These are phyloP conservation scores for Leptonema lineaticorne DNA, from an alignment of 1,140 invertebrate genomes.

Conservation along the genomic window DNA sequence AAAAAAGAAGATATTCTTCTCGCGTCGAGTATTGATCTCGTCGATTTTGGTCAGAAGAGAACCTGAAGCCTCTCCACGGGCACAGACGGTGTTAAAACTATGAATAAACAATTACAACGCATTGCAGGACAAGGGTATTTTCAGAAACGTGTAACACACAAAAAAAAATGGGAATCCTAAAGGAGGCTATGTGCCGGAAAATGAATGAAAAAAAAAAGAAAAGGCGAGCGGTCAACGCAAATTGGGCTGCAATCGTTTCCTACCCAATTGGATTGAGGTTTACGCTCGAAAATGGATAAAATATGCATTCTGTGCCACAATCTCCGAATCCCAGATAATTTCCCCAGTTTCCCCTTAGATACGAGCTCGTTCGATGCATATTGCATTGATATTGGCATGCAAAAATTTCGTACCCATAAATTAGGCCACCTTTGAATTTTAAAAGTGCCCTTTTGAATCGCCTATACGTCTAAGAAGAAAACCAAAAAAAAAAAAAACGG, in stretches of 20 bases:
- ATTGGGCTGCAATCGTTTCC: constrained; percentile 16
- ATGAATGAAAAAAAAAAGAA: background rate
- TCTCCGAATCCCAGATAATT: constrained; percentile 9
- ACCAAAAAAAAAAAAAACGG: too few relatives aligned
- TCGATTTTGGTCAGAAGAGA: background rate
- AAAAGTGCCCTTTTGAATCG: too few relatives aligned
- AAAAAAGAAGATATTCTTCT: too few relatives aligned
- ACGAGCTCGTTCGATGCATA: constrained; percentile 14
- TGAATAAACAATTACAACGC: constrained; percentile 22
- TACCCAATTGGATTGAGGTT: constrained; percentile 13
- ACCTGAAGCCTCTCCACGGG: background rate
- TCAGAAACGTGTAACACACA: background rate
- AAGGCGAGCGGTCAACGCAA: constrained; percentile 19
- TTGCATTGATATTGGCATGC: constrained; percentile 9
- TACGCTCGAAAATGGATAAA: constrained; percentile 6
- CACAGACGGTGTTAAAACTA: too few relatives aligned
- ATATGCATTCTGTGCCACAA: constrained; percentile 6
- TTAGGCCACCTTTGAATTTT: background rate
- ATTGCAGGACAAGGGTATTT: background rate
- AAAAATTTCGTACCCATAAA: background rate
- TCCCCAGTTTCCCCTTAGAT: constrained; percentile 17
- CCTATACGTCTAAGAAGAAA: too few relatives aligned
- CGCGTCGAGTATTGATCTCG: constrained; percentile 12
- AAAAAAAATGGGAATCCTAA: background rate
- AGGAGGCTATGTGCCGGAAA: background rate